phyloP scores from a whole-genome alignment of 2,113 vertebrate genomes.

The Delphinus delphis region DNA sequence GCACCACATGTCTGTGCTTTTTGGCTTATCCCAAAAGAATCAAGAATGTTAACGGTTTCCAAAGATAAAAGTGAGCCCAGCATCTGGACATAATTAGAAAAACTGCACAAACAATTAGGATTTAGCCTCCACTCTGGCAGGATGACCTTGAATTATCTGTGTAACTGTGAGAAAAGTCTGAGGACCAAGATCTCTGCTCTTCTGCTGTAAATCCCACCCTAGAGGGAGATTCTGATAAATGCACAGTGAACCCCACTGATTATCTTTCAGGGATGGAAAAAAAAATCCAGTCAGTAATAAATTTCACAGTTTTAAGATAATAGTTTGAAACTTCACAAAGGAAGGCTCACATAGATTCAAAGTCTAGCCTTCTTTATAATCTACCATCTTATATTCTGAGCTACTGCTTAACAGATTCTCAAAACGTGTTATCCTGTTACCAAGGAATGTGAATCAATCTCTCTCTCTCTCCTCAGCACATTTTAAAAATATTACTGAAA shows the following conservation, averaged over 20 bases:
- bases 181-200: constrained; percentile 33
- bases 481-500: constrained; percentile 48
- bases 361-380: constrained; percentile 50
- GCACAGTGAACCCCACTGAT: not conserved
- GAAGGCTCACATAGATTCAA: not conserved
- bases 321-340: constrained; percentile 50
- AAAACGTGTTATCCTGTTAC: constrained; percentile 47
- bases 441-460: constrained; percentile 35
- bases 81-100: constrained; percentile 74
- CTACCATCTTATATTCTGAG: constrained; percentile 39
- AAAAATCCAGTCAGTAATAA: constrained; percentile 38
- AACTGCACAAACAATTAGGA: constrained; percentile 55
- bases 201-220: constrained; percentile 21
- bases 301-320: constrained; percentile 55
- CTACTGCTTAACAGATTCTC: constrained; percentile 56
- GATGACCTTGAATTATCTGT: constrained; percentile 54
- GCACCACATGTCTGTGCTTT: constrained; percentile 65
- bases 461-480: not conserved
- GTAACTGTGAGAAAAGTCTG: constrained; percentile 43
- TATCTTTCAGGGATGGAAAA: constrained; percentile 49
- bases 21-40: constrained; percentile 65
- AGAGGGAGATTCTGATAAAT: constrained; percentile 38
- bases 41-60: constrained; percentile 68
- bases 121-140: constrained; percentile 44
- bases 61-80: constrained; percentile 67